Conservation (phyloP, 2,113 vertebrate genomes). For the Strix uralensis region DNA sequence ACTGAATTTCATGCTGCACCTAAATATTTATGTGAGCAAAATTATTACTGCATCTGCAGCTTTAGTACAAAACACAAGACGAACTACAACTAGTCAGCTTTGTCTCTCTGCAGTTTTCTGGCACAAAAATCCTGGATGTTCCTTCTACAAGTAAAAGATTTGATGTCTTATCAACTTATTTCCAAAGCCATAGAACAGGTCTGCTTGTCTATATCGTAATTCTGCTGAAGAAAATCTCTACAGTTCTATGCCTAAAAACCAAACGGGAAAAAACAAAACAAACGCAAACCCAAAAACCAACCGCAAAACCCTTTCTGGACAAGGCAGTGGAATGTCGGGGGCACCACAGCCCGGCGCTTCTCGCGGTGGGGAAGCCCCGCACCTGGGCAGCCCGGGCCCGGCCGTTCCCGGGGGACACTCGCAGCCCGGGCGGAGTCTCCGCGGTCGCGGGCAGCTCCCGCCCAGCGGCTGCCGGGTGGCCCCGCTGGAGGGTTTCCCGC, state of each 20-base stretch:
- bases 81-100: not conserved
- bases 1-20: not conserved
- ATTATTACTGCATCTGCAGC: not conserved
- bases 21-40: not conserved
- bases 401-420: not conserved
- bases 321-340: not conserved
- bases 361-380: not conserved
- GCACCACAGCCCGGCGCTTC: not conserved
- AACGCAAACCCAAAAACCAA: not conserved
- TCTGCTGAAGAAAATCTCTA: not conserved
- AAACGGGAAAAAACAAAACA: not conserved
- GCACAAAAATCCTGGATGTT: not conserved
- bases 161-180: not conserved
- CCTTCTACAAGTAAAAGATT: not conserved
- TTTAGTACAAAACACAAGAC: not conserved
- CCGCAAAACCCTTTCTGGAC: too few relatives aligned
- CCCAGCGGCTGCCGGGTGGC: not conserved
- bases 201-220: not conserved
- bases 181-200: not conserved
- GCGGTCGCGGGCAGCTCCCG: not conserved
- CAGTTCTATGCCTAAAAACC: not conserved
- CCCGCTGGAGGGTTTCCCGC: not conserved
- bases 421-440: not conserved
- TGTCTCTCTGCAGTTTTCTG: not conserved
- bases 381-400: not conserved